Conservation (phyloP, 2,888 invertebrate species). For the Tipula lateralis region DNA sequence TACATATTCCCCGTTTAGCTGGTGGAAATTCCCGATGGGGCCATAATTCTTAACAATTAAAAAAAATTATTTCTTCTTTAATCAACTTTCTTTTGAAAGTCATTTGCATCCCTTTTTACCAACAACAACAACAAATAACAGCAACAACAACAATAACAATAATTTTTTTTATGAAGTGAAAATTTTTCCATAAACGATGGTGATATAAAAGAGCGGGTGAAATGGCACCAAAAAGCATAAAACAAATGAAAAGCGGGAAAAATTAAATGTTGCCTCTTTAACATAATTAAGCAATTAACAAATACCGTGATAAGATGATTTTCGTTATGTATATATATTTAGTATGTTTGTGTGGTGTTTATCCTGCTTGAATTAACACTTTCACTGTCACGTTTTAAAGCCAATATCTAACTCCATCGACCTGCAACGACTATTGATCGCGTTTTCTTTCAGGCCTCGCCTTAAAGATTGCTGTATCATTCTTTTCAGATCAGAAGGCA, state of each 20-base stretch:
- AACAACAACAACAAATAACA: neutral
- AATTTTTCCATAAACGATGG: neutral
- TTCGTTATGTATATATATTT: neutral
- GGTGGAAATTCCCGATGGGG: neutral
- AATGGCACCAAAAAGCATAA: neutral
- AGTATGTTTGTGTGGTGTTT: neutral
- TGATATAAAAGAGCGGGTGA: neutral
- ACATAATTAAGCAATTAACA: constrained; percentile 41
- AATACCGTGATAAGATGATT: constrained; percentile 37
- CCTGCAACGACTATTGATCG: too few species aligned
- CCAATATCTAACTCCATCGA: too few species aligned
- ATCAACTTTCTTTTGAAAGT: constrained; percentile 1
- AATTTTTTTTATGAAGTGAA: constrained; percentile 4
- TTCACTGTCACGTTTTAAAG: neutral
- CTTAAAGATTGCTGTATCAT: too few species aligned
- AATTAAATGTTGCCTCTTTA: constrained; percentile 36
- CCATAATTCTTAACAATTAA: neutral
- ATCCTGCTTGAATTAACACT: neutral
- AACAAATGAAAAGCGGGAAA: constrained; percentile 1
- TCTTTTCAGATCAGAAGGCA: too few species aligned
- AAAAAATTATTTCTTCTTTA: neutral
- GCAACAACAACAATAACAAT: neutral
- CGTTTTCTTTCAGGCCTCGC: too few species aligned
- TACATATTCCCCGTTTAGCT: neutral
- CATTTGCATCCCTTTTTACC: neutral